These are phyloP conservation scores for Ceratothoa steindachneri DNA, from an alignment of 2,888 invertebrate genomes.

Conservation along the genomic window DNA sequence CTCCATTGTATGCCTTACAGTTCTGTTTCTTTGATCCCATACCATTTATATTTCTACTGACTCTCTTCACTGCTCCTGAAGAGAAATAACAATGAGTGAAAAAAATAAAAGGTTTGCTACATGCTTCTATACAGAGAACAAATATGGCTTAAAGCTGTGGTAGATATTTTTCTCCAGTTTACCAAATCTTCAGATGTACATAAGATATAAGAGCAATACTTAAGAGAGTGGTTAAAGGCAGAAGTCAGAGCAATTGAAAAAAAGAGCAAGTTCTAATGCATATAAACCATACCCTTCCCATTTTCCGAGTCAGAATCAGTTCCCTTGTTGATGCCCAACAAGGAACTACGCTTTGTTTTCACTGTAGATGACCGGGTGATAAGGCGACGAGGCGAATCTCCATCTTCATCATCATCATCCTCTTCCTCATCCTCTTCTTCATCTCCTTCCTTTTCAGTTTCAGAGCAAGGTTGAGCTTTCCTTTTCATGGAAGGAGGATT, in stretches of 20 bases:
- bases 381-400: conserved; percentile 36
- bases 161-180: neutral
- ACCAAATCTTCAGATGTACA: neutral
- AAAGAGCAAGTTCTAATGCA: neutral
- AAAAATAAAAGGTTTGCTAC: too few relatives aligned
- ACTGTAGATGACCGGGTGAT: conserved; percentile 44
- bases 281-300: conserved; percentile 24
- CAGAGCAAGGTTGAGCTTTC: neutral
- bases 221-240: neutral
- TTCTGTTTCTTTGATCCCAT: conserved; percentile 1
- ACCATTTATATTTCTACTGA: neutral
- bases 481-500: neutral
- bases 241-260: neutral
- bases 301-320: conserved; percentile 47
- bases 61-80: neutral
- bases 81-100: too few relatives aligned
- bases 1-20: neutral
- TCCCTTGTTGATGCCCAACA: conserved; percentile 41
- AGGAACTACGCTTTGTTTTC: conserved; percentile 38
- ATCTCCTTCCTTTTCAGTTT: conserved; percentile 9
- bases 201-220: neutral
- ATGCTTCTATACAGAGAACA: too few relatives aligned
- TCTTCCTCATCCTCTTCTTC: conserved; percentile 36
- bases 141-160: neutral
- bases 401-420: conserved; percentile 41